Evolutionary conservation across 2,113 vertebrate genomes (phyloP), one percentile per base, ranked within the genome.

Genomic region (Candoia aspera): DNA sequence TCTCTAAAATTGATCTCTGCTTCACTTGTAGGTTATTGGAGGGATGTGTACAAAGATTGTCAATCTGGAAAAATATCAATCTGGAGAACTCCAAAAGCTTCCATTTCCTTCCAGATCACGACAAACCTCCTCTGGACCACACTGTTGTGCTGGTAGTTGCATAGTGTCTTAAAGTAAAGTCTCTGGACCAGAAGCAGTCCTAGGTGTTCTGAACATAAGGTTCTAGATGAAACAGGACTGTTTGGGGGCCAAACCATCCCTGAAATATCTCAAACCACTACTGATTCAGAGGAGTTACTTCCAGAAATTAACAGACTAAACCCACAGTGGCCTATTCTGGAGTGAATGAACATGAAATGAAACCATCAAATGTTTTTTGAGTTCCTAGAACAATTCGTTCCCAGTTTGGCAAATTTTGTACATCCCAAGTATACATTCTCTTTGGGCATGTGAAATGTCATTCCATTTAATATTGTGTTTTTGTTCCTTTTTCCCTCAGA

Each of bases 401-500:
- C 73, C 73, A 79, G 73, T 4, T 79, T 79, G 73, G 33, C 73
- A 79, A 19, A 79, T 42, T 42, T 21, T 42, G 73, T 79, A 4
- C 33, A 37, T 2, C 37, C 15, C 15, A 79, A 3, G 33, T 42
- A 23, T 79, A 79, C 37, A 4, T 24, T 1, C 79, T 91, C 3
- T 4, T 4, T 0, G 0, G 1, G 49, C 24, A 2, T 26, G 33
- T 0, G 0, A 37, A 37, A 29, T 3, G 1, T 1, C 37, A 2
- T 49, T n/a, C 83, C 4, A 19, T 84, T 86, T 91, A 84, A 95
- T 68, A 0, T 0, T 0, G 8, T 88, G 46, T 8, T 83, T 29
- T 59, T 86, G 68, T 68, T 91, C 37, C 24, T 58, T 37, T 93
- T 90, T 55, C 42, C 19, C 46, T 53, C 98, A 99, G 99, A 99